Evolutionary conservation across 2,797 vertebrate genomes (phyloP), one percentile per base, ranked within the genome.

Genomic region (Molossus molossus): DNA sequence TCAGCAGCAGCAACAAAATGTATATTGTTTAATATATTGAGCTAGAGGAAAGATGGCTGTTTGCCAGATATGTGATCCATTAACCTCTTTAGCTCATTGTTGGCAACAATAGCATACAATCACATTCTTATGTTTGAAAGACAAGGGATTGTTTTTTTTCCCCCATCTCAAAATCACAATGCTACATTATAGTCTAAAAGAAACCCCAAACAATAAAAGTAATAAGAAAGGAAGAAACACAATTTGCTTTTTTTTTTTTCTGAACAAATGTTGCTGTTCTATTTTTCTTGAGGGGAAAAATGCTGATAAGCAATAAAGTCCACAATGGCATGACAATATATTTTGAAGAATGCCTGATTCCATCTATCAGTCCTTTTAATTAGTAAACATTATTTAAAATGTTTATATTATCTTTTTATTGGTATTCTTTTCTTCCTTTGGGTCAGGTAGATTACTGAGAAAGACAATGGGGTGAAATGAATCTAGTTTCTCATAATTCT

Each of bases 41-140:
- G 96, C 95, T 17, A 53, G 94, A 96, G 97, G 88, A 90, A 96
- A 62, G 0, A 6, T 97, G 98, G 98, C 97, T 97, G 79, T 95
- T 98, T 97, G 98, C 98, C 98, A 98, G 97, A 87, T 81, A 91
- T 96, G 53, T 97, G 98, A 98, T 98, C 98, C 98, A 98, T 98
- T 98, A 98, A 98, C 98, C 98, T 98, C 97, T 98, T 98, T 98
- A 98, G 98, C 98, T 98, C 98, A 95, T 98, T 98, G 98, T 97
- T 98, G 98, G 98, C 97, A 98, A 98, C 98, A 98, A 98, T 96
- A 98, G 97, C 96, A 82, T 80, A 95, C 94, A 91, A 98, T 98
- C 97, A 98, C 96, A 97, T 97, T 97, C 97, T 98, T 97, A 6
- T 92, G 89, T 97, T 96, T 98, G 98, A 97, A 97, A 98, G 97